Evolutionary conservation across 2,797 vertebrate species (phyloP).

Genomic region (Microctenopoma lineatum): DNA sequence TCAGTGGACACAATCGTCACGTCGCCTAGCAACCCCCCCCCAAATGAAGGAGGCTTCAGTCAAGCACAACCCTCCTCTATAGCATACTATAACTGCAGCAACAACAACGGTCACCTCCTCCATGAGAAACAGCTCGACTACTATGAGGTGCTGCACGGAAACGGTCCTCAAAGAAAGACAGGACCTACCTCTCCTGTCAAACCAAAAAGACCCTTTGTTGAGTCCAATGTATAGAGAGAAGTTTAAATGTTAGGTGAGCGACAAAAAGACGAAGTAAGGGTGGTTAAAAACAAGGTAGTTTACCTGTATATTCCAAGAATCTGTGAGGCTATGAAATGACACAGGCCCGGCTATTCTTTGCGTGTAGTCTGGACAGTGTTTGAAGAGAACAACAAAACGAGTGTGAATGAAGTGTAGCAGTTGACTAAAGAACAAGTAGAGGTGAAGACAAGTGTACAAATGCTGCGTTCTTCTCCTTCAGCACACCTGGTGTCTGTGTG

Average conservation of each 20-base stretch:
- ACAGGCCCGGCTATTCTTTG: slow-evolving; percentile 7
- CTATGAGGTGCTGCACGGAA: slow-evolving; percentile 71
- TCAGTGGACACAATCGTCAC: slow-evolving; percentile 94
- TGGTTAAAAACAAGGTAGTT: not conserved
- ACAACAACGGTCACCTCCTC: slow-evolving; percentile 95
- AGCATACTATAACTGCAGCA: slow-evolving; percentile 98
- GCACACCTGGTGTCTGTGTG: not conserved
- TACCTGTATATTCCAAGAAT: slow-evolving; percentile 1
- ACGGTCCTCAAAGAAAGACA: slow-evolving; percentile 79
- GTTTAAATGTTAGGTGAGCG: not conserved
- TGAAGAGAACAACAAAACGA: slow-evolving; percentile 29
- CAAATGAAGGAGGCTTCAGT: slow-evolving; percentile 72
- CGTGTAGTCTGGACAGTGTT: not conserved
- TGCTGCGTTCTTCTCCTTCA: not conserved
- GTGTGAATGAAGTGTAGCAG: not conserved
- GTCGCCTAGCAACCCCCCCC: slow-evolving; percentile 86
- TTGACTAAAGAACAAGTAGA: not conserved
- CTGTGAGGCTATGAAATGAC: not conserved
- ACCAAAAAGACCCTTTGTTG: slow-evolving; percentile 99
- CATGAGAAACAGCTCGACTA: slow-evolving; percentile 89
- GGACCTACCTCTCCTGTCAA: slow-evolving; percentile 96
- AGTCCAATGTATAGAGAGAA: slow-evolving; percentile 93
- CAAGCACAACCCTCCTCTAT: slow-evolving; percentile 85
- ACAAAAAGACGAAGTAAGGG: not conserved
- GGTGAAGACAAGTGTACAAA: not conserved